phyloP scores from a whole-genome alignment of 2,797 vertebrate genomes.

The Myotis pilosus region DNA sequence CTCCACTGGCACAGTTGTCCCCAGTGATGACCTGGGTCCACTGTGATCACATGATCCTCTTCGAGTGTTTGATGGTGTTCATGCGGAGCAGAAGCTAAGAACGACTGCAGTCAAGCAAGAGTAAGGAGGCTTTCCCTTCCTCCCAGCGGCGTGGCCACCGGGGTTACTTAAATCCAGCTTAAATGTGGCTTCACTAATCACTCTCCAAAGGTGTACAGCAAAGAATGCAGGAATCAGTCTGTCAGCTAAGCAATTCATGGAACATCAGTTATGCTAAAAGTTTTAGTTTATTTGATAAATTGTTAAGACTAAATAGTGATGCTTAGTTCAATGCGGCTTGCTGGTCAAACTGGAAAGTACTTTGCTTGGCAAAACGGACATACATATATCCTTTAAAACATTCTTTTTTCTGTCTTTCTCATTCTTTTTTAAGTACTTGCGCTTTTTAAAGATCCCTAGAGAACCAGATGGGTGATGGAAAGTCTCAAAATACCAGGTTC shows the following conservation, averaged over 20 bases:
- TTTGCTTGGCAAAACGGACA: neutral
- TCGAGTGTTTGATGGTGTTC: neutral
- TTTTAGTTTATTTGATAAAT: neutral
- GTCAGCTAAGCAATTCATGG: neutral
- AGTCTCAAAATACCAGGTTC: slow-evolving; percentile 61
- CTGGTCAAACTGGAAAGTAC: neutral
- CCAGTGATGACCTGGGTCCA: neutral
- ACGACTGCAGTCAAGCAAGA: neutral
- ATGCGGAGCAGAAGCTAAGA: neutral
- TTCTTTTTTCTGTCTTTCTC: neutral
- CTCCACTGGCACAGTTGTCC: no score
- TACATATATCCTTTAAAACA: neutral
- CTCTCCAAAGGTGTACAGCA: neutral
- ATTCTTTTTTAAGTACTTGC: neutral
- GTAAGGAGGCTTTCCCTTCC: neutral
- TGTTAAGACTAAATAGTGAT: neutral
- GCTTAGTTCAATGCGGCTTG: neutral
- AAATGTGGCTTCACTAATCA: neutral
- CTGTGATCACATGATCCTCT: neutral
- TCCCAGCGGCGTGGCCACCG: neutral
- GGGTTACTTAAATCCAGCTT: neutral
- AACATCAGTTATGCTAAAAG: neutral
- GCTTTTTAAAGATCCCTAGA: slow-evolving; percentile 63
- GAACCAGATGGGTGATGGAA: slow-evolving; percentile 55
- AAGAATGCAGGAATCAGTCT: neutral